Base-by-base conservation (phyloP, 2,113 vertebrate genomes). In the Cebus imitator region DNA sequence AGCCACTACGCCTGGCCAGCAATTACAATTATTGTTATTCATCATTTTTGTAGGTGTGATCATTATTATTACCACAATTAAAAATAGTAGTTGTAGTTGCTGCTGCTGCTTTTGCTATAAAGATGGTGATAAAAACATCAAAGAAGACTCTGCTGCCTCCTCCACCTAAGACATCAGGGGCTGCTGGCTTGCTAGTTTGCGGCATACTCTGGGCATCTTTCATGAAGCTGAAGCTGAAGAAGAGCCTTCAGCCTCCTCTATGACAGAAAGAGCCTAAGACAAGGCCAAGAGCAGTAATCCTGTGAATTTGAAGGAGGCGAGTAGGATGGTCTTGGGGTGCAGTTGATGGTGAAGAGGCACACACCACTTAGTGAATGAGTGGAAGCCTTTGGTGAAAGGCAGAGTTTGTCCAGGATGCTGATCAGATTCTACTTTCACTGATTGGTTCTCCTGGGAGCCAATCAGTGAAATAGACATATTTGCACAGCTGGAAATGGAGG, bases 91-190 rank as follows among this genome's bases (percentile, higher is more conserved):
- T 37, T 37, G n/a, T 72, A 8, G 17, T 21, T 37, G 17, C 35
- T 9, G 68, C 18, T 37, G 18, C 35, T 70, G 66, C 7, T 72
- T 35, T 18, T n/a, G 68, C n/a, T 72, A 2, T 5, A 37, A 8
- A n/a, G 20, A 37, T 72, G 4, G n/a, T 37, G 68, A 72, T 21
- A 72, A n/a, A 37, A n/a, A 20, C 18, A 2, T 18, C 35, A 2
- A 10, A 18, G 10, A 5, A 37, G n/a, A 18, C 68, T 37, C 35
- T 11, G 68, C 68, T 64, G 61, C 61, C 17, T 70, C 66, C 68
- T 72, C 8, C n/a, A 20, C 17, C n/a, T 37, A 4, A 1, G 35
- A n/a, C 35, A 10, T 10, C 1, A 1, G n/a, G n/a, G 0, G 5
- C 27, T 72, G 68, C 68, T 37, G 18, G n/a, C 4, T 72, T 20